phyloP scores from a whole-genome alignment of 1,140 invertebrate genomes.

The Drosophila willistoni region DNA sequence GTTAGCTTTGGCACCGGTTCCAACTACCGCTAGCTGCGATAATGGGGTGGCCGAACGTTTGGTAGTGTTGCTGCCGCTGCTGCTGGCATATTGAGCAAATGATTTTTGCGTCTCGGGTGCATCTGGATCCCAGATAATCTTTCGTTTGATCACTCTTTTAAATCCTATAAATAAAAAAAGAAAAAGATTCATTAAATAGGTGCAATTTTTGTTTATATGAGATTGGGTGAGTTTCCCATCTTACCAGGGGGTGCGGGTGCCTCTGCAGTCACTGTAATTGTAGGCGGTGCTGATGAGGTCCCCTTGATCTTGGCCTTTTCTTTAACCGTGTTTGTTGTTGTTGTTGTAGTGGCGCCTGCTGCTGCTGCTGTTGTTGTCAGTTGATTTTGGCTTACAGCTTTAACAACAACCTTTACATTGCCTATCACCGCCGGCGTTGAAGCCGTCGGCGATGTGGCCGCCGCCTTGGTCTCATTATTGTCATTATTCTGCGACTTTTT shows the following conservation, averaged over 20 bases:
- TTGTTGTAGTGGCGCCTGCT: neutral
- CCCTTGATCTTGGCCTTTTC: constrained; percentile 8
- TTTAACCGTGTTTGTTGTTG: neutral
- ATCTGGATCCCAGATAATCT: constrained; percentile 88
- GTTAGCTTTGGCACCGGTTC: neutral
- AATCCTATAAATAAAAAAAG: constrained; percentile 36
- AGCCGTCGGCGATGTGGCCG: too few species aligned
- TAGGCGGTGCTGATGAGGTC: neutral
- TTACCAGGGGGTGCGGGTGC: constrained; percentile 34
- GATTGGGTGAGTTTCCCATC: too few species aligned
- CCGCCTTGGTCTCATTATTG: constrained; percentile 6
- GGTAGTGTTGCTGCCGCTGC: constrained; percentile 36
- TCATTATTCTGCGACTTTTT: neutral
- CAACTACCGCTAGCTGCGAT: neutral
- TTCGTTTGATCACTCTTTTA: constrained; percentile 87
- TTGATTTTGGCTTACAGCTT: constrained; percentile 36
- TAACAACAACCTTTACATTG: constrained; percentile 46
- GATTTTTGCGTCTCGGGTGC: constrained; percentile 84
- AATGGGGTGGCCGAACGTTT: constrained; percentile 18
- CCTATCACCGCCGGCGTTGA: neutral
- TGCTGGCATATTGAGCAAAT: constrained; percentile 76
- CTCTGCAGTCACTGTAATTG: constrained; percentile 16
- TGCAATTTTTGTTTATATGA: neutral
- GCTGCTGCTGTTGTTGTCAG: neutral
- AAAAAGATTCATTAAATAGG: too few species aligned